Evolutionary conservation across 1,140 invertebrate genomes (phyloP).

Genomic region (Drosophila funebris): DNA sequence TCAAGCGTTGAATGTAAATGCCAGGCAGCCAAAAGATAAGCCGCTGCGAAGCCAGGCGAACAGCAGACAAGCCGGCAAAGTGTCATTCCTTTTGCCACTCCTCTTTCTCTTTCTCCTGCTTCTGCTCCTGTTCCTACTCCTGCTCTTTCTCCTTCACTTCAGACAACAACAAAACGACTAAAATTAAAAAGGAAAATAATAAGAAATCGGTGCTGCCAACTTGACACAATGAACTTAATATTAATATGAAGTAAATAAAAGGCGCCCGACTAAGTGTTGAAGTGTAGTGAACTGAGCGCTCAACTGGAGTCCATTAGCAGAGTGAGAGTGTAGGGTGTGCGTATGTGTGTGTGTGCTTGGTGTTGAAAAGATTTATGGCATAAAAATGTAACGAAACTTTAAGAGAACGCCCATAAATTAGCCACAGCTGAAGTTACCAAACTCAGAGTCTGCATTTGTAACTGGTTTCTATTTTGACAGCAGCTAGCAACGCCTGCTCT

Average conservation of each 20-base stretch:
- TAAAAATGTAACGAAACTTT: constrained; percentile 70
- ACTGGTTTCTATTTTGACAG: constrained; percentile 60
- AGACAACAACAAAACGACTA: constrained; percentile 30
- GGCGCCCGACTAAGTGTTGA: constrained; percentile 56
- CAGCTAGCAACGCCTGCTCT: constrained; percentile 45
- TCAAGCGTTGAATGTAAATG: constrained; percentile 80
- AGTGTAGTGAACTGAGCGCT: constrained; percentile 55
- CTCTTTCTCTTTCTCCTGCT: not conserved
- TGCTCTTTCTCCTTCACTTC: too few species aligned
- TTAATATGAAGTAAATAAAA: constrained; percentile 80
- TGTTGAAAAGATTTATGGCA: constrained; percentile 76
- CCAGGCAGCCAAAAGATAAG: constrained; percentile 77
- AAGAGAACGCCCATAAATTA: constrained; percentile 69
- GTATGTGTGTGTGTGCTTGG: constrained; percentile 38
- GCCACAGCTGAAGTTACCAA: constrained; percentile 39
- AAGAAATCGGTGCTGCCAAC: constrained; percentile 74
- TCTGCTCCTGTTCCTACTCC: too few species aligned
- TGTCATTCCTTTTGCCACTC: constrained; percentile 32
- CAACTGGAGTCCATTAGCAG: constrained; percentile 34
- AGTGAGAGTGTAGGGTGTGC: constrained; percentile 29
- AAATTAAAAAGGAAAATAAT: constrained; percentile 73
- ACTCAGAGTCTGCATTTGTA: constrained; percentile 30
- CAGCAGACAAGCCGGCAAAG: constrained; percentile 49
- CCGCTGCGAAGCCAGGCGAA: constrained; percentile 48
- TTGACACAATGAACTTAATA: constrained; percentile 81